Evolutionary conservation across 2,888 invertebrate species (phyloP), one percentile per base, ranked within the genome.

Genomic region (Andrena haemorrhoa): DNA sequence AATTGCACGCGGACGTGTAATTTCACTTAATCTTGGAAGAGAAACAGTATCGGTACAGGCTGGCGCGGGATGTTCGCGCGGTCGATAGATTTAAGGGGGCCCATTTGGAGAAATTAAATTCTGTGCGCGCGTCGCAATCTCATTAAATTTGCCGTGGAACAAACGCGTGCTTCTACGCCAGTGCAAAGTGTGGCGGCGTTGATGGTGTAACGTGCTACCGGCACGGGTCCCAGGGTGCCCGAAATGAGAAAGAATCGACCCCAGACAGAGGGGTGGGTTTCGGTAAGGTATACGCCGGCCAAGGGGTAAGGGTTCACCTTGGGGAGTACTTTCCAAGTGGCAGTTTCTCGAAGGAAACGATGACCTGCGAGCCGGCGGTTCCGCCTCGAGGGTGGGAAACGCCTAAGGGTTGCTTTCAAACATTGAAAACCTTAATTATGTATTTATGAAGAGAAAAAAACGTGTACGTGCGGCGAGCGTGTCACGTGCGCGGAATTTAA

Each of bases 221-320:
- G 79, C 76, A 82, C 82, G 75, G 79, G 84, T 86, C 86, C 86
- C 86, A 80, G 49, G 83, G 77, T 83, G 75, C 85, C 87, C 83
- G 79, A 86, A 86, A 86, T 86, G 86, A 86, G 86, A 86, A 86
- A 86, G 87, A 86, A 86, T 86, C 87, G 87, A 86, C 77, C 75
- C 87, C 75, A 77, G 80, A 86, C 77, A 63, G 76, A 82, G 61
- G 73, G 71, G 41, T 75, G 66, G 73, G 66, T 69, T 76, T 79
- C 87, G 51, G 80, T 83, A 84, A 86, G 87, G 82, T 83, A 83
- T 80, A 82, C 80, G 76, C 65, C 79, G 75, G 63, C 74, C 68
- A 72, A 53, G 74, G 60, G 77, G 82, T 82, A 86, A 79, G 73
- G 85, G 87, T 73, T 79, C 87, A 58, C 86, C 87, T 78, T 47